Evolutionary conservation across 2,113 vertebrate species (phyloP).

Genomic region (Anas platyrhynchos): DNA sequence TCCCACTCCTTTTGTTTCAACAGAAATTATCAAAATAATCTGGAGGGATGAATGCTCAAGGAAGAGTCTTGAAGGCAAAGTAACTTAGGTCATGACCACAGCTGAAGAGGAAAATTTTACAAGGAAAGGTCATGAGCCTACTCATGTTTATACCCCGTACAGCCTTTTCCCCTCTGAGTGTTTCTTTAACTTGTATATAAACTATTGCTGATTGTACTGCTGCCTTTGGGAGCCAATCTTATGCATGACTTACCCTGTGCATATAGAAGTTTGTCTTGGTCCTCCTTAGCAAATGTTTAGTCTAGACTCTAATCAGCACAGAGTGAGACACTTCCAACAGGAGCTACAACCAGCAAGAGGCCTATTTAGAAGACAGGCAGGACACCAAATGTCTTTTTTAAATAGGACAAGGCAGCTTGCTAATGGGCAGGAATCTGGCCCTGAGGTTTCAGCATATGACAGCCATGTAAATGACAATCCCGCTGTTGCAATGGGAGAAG

Average conservation of each 20-base stretch:
- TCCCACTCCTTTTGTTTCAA: background rate
- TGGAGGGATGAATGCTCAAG: background rate
- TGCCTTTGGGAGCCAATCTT: constrained; percentile 64
- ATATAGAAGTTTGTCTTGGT: constrained; percentile 66
- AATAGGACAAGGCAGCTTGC: constrained; percentile 55
- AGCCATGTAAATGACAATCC: background rate
- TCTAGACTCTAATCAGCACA: constrained; percentile 29
- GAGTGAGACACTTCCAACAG: constrained; percentile 17
- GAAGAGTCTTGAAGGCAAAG: constrained; percentile 30
- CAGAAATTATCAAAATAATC: constrained; percentile 1
- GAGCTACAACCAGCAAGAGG: constrained; percentile 54
- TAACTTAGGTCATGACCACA: background rate
- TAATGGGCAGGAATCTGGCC: constrained; percentile 50
- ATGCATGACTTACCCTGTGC: constrained; percentile 45
- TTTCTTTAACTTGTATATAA: constrained; percentile 51
- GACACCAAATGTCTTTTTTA: constrained; percentile 18
- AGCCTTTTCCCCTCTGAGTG: constrained; percentile 19
- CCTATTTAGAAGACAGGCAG: constrained; percentile 48
- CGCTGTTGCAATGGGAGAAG: background rate
- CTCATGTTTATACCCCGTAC: constrained; percentile 7
- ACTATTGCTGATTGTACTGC: constrained; percentile 42
- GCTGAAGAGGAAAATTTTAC: constrained; percentile 1
- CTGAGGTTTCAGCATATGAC: background rate
- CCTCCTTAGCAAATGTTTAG: constrained; percentile 54
- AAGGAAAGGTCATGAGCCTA: constrained; percentile 21